phyloP scores from a whole-genome alignment of 2,888 invertebrate genomes.

The Seira ritae region DNA sequence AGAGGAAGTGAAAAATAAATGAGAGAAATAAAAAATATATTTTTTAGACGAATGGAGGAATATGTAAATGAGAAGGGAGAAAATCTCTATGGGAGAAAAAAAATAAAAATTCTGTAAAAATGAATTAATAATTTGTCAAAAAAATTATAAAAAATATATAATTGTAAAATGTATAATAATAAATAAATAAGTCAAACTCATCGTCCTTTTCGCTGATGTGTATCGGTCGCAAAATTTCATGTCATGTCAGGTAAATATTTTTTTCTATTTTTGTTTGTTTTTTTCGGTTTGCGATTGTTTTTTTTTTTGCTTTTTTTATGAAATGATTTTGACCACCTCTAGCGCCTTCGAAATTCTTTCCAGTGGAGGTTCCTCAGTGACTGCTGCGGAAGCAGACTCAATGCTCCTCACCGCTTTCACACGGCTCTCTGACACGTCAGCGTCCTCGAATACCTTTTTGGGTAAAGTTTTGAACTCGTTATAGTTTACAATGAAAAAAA shows the following conservation, averaged over 20 bases:
- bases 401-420: constrained; percentile 71
- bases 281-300: constrained; percentile 43
- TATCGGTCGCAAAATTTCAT: constrained; percentile 40
- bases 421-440: constrained; percentile 70
- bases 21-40: neutral
- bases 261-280: constrained; percentile 37
- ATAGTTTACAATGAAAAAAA: too few species aligned
- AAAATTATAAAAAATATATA: constrained; percentile 11
- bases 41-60: neutral
- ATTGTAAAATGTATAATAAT: constrained; percentile 29
- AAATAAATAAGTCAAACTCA: constrained; percentile 52
- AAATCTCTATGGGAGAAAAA: neutral
- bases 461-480: constrained; percentile 30
- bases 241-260: constrained; percentile 27
- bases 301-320: constrained; percentile 38
- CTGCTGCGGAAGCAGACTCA: constrained; percentile 57
- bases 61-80: neutral
- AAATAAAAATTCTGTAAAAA: constrained; percentile 5
- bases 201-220: constrained; percentile 54
- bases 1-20: neutral
- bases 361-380: constrained; percentile 69
- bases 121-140: neutral
- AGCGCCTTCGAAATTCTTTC: constrained; percentile 73
- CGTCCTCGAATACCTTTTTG: constrained; percentile 71
- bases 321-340: constrained; percentile 70